A percentile compares a stretch with the other conserved stretches of the same genome.
These are phyloP conservation scores for Agonopterix alstromeriana DNA, from an alignment of 2,888 invertebrate genomes.

Conservation along the genomic window DNA sequence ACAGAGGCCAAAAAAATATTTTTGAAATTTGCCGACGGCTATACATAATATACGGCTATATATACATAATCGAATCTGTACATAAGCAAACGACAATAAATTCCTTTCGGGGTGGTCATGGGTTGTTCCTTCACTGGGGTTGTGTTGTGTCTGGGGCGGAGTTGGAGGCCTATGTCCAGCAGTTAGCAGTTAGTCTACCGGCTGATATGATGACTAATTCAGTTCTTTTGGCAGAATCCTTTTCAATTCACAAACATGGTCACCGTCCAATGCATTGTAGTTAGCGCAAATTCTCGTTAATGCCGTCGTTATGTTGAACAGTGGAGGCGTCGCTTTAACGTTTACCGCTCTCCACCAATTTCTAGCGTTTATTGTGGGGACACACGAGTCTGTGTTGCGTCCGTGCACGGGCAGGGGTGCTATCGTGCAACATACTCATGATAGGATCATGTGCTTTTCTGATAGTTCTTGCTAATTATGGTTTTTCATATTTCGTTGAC, in stretches of 20 bases:
- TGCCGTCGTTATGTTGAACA: constrained; percentile 42
- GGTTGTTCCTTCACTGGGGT: neutral
- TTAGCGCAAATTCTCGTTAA: constrained; percentile 51
- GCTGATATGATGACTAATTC: no score
- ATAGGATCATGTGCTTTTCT: no score
- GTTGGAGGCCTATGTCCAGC: neutral
- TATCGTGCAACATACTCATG: no score
- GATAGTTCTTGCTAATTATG: no score
- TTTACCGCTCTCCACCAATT: constrained; percentile 34
- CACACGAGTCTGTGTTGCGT: constrained; percentile 12
- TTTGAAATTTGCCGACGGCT: no score
- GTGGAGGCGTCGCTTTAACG: constrained; percentile 42
- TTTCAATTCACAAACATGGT: constrained; percentile 6
- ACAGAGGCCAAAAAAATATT: no score
- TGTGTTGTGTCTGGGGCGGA: neutral
- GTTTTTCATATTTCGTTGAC: no score
- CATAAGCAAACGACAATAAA: no score
- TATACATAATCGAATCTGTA: no score
- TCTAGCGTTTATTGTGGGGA: constrained; percentile 19
- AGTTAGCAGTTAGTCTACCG: no score
- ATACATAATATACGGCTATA: no score
- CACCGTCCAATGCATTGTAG: constrained; percentile 35
- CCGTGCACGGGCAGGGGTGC: neutral
- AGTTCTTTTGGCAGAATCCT: no score
- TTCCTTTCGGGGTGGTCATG: neutral